Percentiles rank a stretch among this genome's conserved stretches.
Evolutionary conservation across 2,113 vertebrate genomes (phyloP).

Genomic region (Ondatra zibethicus): DNA sequence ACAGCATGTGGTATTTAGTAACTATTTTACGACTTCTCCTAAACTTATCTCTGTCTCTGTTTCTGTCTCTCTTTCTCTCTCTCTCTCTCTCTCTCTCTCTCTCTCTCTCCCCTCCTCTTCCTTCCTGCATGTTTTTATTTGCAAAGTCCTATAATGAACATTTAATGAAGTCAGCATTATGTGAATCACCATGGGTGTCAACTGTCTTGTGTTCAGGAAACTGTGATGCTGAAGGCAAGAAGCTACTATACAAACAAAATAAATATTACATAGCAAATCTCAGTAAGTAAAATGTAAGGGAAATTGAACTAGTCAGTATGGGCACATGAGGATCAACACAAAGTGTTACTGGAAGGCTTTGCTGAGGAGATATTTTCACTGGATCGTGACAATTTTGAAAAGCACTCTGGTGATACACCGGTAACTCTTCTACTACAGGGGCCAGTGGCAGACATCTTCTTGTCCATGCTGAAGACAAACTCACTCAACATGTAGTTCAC

Average conservation of each 20-base stretch:
- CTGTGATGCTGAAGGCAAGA: neutral
- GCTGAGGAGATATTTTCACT: neutral
- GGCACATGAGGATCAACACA: neutral
- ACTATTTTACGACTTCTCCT: neutral
- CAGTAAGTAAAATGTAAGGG: neutral
- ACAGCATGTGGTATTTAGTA: neutral
- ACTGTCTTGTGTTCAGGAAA: neutral
- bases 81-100: neutral
- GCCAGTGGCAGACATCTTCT: neutral
- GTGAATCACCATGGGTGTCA: neutral
- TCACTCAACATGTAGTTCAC: neutral
- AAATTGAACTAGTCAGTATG: neutral
- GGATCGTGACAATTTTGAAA: conserved; percentile 14
- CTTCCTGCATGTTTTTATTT: neutral
- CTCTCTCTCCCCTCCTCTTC: neutral
- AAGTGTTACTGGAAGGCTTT: neutral
- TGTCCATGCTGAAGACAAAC: neutral
- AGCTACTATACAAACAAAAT: neutral
- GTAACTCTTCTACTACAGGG: neutral
- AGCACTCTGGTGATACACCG: neutral
- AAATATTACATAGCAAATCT: neutral
- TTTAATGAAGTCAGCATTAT: neutral
- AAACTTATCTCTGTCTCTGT: neutral
- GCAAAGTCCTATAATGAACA: neutral
- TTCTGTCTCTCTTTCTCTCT: neutral